These are phyloP conservation scores for Trichomalopsis sarcophagae DNA, from an alignment of 1,140 invertebrate genomes.

Conservation along the genomic window DNA sequence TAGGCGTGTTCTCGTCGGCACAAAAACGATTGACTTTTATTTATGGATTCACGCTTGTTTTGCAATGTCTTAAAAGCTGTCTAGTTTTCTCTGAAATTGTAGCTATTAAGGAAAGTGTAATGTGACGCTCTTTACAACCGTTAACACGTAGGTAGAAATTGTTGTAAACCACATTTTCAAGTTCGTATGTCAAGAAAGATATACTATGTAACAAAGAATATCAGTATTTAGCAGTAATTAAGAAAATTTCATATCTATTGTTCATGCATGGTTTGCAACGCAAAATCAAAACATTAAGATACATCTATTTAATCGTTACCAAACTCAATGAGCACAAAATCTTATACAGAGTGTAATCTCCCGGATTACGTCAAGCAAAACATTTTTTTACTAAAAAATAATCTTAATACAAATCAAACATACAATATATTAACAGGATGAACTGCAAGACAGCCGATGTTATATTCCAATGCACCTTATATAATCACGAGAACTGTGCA, in stretches of 20 bases:
- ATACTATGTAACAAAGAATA: too few relatives aligned
- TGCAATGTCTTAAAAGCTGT: not conserved
- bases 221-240: too few relatives aligned
- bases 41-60: not conserved
- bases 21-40: not conserved
- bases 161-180: too few relatives aligned
- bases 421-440: not conserved
- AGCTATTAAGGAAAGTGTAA: not conserved
- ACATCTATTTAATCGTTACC: too few relatives aligned
- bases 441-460: not conserved
- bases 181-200: too few relatives aligned
- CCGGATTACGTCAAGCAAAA: too few relatives aligned
- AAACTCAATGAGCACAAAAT: too few relatives aligned
- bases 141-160: not conserved
- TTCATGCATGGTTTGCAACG: too few relatives aligned
- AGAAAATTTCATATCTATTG: too few relatives aligned
- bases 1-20: not conserved
- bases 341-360: too few relatives aligned
- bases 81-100: slow-evolving; percentile 3
- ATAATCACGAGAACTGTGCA: slow-evolving; percentile 4
- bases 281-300: too few relatives aligned
- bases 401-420: slow-evolving; percentile 9
- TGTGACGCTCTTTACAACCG: not conserved
- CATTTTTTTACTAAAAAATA: not conserved
- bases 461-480: not conserved